Percentiles rank a stretch among this genome's conserved stretches.
Evolutionary conservation across 2,113 vertebrate genomes (phyloP).

Genomic region (Spermophilus dauricus): DNA sequence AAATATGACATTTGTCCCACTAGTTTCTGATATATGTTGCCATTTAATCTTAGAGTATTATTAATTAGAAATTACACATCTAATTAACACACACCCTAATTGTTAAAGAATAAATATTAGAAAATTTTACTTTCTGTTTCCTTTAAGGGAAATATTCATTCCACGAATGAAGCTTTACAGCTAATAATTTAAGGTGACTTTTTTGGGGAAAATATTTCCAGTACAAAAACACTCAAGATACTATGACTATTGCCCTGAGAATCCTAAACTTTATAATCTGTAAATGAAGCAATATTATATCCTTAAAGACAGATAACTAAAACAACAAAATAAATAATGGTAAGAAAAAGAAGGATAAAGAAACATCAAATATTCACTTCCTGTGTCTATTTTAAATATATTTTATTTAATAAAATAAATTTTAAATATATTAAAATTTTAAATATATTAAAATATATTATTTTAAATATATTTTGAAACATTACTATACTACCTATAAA

Average conservation of each 20-base stretch:
- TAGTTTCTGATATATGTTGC: not conserved
- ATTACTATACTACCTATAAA: not conserved
- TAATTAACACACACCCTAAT: not conserved
- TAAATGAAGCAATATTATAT: not conserved
- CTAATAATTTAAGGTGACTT: not conserved
- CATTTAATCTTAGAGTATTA: not conserved
- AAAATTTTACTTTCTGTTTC: not conserved
- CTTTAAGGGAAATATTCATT: not conserved
- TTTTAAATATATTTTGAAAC: conserved; percentile 20
- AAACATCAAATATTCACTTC: not conserved
- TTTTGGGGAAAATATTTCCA: not conserved
- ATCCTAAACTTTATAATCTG: not conserved
- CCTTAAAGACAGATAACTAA: not conserved
- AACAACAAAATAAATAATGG: not conserved
- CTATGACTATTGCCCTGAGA: not conserved
- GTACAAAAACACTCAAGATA: not conserved
- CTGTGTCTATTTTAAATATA: not conserved
- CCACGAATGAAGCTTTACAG: not conserved
- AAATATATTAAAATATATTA: not conserved
- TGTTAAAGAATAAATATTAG: not conserved
- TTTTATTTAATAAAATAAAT: too few relatives aligned
- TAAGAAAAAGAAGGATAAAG: not conserved
- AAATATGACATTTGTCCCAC: not conserved
- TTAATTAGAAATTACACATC: not conserved
- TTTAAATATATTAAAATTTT: too few relatives aligned